Base-by-base conservation (phyloP, 2,888 invertebrate species). In the Eupithecia insigniata region DNA sequence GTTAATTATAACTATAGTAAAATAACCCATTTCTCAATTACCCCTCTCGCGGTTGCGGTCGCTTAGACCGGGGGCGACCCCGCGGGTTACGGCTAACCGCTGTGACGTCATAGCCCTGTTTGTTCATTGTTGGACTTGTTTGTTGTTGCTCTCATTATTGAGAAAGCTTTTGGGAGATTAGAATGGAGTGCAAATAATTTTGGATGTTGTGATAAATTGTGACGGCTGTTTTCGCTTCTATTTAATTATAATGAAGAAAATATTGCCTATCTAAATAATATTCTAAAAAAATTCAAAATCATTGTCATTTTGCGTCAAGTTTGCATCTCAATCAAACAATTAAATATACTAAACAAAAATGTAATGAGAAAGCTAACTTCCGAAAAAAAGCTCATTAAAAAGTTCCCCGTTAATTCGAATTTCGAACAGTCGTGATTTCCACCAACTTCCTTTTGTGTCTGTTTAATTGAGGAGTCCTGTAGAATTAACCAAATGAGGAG, bases 401-500 rank as follows among this genome's bases (percentile, higher is more conserved):
- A 89, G 86, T 90, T 85, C 80, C 84, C 86, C 86, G 88, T 90
- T 90, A 90, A 89, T 90, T 89, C 83, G 69, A 69, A 78, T 64
- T 64, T 64, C 79, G 84, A 84, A 64, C 64, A 64, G 89, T 92
- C 92, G 92, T 92, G 93, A 91, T 89, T 89, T 88, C 89, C 87
- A 84, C 83, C 83, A 90, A 84, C 89, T 86, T 91, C 85, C 89
- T 90, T 90, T 92, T 92, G 89, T 90, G 79, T 81, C 84, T 85
- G 88, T 90, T 91, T 93, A 92, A 93, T 92, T 93, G 92, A 87
- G 89, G 87, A 85, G 83, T 87, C 84, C 83, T 81, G 83, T 87
- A 84, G 92, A 89, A 92, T 93, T 92, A 92, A 91, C 90, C 92
- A 92, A 93, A 93, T 92, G 92, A 92, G 90, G 87, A 84, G 87